Evolutionary conservation across 2,797 vertebrate species (phyloP).

Genomic region (Syngnathus rostellatus): DNA sequence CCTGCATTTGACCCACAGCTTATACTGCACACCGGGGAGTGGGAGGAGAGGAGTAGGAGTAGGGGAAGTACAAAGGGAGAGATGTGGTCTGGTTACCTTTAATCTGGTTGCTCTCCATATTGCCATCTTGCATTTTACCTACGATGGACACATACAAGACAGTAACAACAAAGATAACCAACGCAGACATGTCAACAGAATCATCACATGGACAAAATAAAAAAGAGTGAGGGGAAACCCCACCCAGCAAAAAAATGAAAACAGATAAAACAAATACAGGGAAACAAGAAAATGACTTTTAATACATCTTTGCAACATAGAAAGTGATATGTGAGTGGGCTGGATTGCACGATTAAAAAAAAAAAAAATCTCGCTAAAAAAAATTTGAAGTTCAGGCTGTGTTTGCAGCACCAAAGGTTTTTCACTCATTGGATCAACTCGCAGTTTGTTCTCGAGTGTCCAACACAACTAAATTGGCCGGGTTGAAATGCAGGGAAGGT

Average conservation of each 20-base stretch:
- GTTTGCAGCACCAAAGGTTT: neutral
- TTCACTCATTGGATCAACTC: no score
- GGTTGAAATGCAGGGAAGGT: no score
- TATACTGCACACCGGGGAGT: slow-evolving; percentile 26
- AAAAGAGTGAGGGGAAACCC: slow-evolving; percentile 38
- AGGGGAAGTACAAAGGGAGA: slow-evolving; percentile 44
- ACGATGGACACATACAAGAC: slow-evolving; percentile 93
- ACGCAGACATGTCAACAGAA: slow-evolving; percentile 76
- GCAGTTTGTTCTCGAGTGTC: no score
- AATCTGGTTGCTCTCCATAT: slow-evolving; percentile 99
- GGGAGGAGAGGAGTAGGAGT: neutral
- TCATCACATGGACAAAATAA: slow-evolving; percentile 71
- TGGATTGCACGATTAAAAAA: neutral
- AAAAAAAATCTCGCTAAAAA: neutral
- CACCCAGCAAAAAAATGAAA: neutral
- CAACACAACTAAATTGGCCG: no score
- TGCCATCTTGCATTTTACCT: slow-evolving; percentile 99
- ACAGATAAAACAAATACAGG: slow-evolving; percentile 67
- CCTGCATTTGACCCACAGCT: slow-evolving; percentile 47
- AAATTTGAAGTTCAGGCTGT: neutral
- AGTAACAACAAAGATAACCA: slow-evolving; percentile 84
- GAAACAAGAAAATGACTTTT: slow-evolving; percentile 75
- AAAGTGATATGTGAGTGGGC: slow-evolving; percentile 37
- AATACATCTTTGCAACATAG: slow-evolving; percentile 66
- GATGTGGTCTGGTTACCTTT: slow-evolving; percentile 92